These are phyloP conservation scores for Hesperophylax magnus DNA, from an alignment of 1,140 invertebrate genomes.

Conservation along the genomic window DNA sequence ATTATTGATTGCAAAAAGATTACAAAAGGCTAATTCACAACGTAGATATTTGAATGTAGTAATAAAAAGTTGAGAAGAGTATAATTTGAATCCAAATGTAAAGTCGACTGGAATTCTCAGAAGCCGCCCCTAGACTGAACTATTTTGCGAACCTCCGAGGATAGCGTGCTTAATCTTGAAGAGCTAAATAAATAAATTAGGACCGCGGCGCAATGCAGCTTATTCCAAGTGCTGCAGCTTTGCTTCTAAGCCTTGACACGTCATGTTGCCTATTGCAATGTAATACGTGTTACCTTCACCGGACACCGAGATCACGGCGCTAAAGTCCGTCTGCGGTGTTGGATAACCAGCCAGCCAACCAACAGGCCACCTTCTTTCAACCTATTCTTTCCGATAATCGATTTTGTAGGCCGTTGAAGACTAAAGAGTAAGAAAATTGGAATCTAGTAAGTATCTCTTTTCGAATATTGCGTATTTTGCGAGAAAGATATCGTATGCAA, in stretches of 20 bases:
- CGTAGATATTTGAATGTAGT: too few species aligned
- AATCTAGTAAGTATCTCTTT: too few species aligned
- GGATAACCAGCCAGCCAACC: background rate
- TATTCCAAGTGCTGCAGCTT: background rate
- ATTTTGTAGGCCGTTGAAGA: background rate
- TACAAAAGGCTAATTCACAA: too few species aligned
- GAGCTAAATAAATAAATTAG: background rate
- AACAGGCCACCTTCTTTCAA: background rate
- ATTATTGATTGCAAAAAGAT: too few species aligned
- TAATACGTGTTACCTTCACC: background rate
- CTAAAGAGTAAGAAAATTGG: background rate
- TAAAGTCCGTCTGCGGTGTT: background rate
- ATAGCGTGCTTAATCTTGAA: background rate
- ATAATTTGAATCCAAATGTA: too few species aligned
- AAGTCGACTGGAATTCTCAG: too few species aligned
- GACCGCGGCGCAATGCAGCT: slow-evolving; percentile 21
- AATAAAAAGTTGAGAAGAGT: too few species aligned
- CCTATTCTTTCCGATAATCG: background rate
- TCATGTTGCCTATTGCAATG: background rate
- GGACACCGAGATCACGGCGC: background rate
- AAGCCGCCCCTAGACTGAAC: too few species aligned
- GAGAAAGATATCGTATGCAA: too few species aligned
- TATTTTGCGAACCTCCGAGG: background rate
- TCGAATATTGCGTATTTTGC: too few species aligned
- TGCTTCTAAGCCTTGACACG: slow-evolving; percentile 7